Conservation (phyloP, 1,140 invertebrate species). For the Calephelis virginiensis region DNA sequence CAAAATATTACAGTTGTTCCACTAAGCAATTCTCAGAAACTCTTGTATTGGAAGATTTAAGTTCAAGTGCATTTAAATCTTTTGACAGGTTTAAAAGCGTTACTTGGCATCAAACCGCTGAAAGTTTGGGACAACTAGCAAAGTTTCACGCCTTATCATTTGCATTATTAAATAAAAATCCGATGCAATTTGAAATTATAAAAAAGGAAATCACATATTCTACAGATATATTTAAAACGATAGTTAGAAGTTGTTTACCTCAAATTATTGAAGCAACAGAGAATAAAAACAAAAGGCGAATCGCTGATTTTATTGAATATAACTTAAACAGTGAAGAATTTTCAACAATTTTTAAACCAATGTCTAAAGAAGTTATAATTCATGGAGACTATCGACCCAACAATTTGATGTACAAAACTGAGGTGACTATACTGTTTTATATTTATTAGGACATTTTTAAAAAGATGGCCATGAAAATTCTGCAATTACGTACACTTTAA, state of each 20-base stretch:
- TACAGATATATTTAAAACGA: neutral
- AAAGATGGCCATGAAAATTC: too few relatives aligned
- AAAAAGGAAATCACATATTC: conserved; percentile 4
- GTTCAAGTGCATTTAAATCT: conserved; percentile 28
- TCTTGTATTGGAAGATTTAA: conserved; percentile 44
- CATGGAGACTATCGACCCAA: conserved; percentile 58
- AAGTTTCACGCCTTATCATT: conserved; percentile 49
- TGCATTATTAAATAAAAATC: conserved; percentile 28
- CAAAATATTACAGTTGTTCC: conserved; percentile 38
- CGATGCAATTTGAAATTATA: conserved; percentile 32
- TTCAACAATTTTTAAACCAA: conserved; percentile 29
- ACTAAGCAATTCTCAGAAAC: conserved; percentile 33
- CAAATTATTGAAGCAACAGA: conserved; percentile 5
- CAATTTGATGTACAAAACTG: conserved; percentile 45
- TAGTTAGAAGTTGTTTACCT: neutral
- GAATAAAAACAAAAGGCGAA: conserved; percentile 31
- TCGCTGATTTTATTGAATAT: conserved; percentile 27
- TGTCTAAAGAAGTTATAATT: conserved; percentile 35
- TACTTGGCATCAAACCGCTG: conserved; percentile 41
- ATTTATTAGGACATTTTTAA: too few relatives aligned
- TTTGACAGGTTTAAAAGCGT: conserved; percentile 42
- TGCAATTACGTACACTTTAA: too few relatives aligned
- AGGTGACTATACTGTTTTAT: conserved; percentile 23
- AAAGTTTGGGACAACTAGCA: conserved; percentile 36
- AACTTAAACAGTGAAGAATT: conserved; percentile 13